A percentile compares a stretch with the other conserved stretches of the same genome.
Conservation (phyloP, 2,797 vertebrate species). For the Peromyscus attwateri region DNA sequence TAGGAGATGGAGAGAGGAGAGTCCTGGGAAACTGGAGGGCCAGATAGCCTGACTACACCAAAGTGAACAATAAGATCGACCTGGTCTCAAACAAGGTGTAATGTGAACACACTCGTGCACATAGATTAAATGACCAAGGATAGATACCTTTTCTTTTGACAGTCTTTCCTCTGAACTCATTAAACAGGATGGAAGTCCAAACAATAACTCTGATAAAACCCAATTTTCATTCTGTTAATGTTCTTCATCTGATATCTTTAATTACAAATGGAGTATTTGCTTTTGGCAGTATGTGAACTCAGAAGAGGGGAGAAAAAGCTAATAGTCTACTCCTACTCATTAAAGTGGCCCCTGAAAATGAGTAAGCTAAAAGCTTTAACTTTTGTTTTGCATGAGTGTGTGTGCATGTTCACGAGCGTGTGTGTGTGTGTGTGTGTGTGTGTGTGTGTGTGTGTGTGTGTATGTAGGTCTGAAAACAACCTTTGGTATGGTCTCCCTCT, state of each 20-base stretch:
- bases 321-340: background rate
- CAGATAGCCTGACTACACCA: background rate
- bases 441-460: background rate
- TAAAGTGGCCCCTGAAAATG: background rate
- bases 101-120: no score
- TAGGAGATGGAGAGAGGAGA: background rate
- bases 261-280: constrained; percentile 42
- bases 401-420: background rate
- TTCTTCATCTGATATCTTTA: constrained; percentile 29
- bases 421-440: background rate
- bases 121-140: background rate
- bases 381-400: background rate
- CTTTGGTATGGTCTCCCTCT: background rate
- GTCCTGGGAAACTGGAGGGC: background rate
- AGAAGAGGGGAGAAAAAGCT: constrained; percentile 32
- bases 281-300: background rate
- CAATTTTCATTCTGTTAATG: constrained; percentile 5
- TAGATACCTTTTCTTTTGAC: background rate
- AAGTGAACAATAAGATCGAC: background rate
- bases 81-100: background rate
- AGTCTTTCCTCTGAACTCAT: constrained; percentile 39
- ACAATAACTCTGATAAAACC: background rate
- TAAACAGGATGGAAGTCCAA: background rate
- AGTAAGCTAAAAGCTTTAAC: background rate
- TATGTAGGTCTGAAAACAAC: background rate